Conservation (phyloP, 1,140 invertebrate genomes). For the Catajapyx aquilonaris region DNA sequence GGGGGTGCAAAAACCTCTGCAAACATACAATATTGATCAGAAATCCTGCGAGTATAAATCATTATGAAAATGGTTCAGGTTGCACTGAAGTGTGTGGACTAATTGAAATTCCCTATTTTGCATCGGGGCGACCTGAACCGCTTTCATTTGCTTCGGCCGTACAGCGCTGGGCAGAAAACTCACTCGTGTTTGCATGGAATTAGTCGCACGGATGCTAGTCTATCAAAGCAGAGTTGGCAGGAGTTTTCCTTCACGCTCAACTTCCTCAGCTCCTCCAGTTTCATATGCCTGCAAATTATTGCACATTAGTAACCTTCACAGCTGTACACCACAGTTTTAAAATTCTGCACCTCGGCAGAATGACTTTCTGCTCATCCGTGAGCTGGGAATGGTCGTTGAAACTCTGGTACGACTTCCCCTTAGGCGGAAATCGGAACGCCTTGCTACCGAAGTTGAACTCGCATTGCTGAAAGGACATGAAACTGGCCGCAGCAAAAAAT, state of each 20-base stretch:
- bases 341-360: slow-evolving; percentile 40
- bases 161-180: slow-evolving; percentile 17
- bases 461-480: slow-evolving; percentile 91
- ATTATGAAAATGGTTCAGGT: slow-evolving; percentile 1
- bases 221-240: slow-evolving; percentile 73
- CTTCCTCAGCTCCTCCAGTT: slow-evolving; percentile 44
- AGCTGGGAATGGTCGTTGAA: slow-evolving; percentile 62
- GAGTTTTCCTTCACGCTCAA: slow-evolving; percentile 61
- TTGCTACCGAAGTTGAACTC: slow-evolving; percentile 76
- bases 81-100: too few species aligned
- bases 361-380: slow-evolving; percentile 43
- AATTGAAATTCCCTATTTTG: too few species aligned
- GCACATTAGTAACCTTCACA: too few species aligned
- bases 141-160: background rate
- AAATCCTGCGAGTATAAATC: slow-evolving; percentile 1
- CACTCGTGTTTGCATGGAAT: slow-evolving; percentile 62
- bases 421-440: slow-evolving; percentile 58
- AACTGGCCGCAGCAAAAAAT: slow-evolving; percentile 83
- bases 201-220: slow-evolving; percentile 45
- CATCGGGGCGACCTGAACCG: too few species aligned
- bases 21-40: slow-evolving; percentile 23
- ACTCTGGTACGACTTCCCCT: slow-evolving; percentile 33
- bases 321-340: too few species aligned
- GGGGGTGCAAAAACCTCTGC: slow-evolving; percentile 60
- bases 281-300: slow-evolving; percentile 58